A percentile compares a stretch with the other conserved stretches of the same genome.
phyloP scores from a whole-genome alignment of 1,140 invertebrate species.

The Galleria mellonella region DNA sequence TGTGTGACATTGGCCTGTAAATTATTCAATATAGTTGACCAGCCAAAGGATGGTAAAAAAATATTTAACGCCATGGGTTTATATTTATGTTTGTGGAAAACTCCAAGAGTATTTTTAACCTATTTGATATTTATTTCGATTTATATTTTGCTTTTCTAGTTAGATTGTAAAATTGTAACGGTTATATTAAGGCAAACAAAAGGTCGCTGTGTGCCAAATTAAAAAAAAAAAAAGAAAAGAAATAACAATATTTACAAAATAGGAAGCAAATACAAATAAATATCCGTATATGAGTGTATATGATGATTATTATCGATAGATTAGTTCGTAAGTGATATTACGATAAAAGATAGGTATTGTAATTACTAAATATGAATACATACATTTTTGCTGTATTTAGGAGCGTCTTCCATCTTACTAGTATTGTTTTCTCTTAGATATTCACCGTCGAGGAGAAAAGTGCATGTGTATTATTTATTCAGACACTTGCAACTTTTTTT shows the following conservation, averaged over 20 bases:
- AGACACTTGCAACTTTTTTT: neutral
- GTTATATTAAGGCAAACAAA: constrained; percentile 16
- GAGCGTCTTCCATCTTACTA: constrained; percentile 70
- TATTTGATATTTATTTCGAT: too few species aligned
- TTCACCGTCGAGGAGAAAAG: constrained; percentile 28
- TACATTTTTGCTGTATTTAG: constrained; percentile 69
- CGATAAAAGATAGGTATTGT: constrained; percentile 27
- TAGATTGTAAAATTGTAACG: too few species aligned
- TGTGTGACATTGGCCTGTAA: too few species aligned
- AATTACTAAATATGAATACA: constrained; percentile 59
- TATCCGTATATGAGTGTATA: constrained; percentile 55
- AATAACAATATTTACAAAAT: constrained; percentile 30
- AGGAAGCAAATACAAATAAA: constrained; percentile 42
- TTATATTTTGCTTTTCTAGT: too few species aligned
- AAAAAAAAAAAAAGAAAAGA: constrained; percentile 38
- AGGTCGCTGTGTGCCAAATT: constrained; percentile 52
- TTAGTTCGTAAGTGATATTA: constrained; percentile 66
- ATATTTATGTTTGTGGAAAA: too few species aligned
- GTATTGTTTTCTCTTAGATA: constrained; percentile 57
- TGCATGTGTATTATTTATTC: constrained; percentile 1
- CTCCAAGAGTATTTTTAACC: too few species aligned
- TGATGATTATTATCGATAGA: constrained; percentile 49
- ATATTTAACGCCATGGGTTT: too few species aligned
- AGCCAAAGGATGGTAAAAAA: too few species aligned
- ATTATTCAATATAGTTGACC: too few species aligned